Evolutionary conservation across 2,888 invertebrate species (phyloP).

Genomic region (Drosophila emarginata): DNA sequence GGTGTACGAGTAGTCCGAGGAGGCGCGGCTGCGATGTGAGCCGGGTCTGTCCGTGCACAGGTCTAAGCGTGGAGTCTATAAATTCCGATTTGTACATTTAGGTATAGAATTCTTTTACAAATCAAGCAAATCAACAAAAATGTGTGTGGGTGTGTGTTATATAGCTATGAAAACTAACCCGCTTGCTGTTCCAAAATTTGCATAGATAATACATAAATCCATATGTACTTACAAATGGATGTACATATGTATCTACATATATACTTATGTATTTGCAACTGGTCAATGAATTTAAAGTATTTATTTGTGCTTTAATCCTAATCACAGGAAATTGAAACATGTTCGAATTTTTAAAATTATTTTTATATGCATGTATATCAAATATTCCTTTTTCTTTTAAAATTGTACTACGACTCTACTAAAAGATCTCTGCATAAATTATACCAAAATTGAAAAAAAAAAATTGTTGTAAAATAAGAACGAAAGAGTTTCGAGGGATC

Average conservation of each 20-base stretch:
- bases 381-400: too few species aligned
- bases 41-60: conserved; percentile 91
- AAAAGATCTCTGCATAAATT: background rate
- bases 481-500: background rate
- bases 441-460: background rate
- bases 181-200: conserved; percentile 55
- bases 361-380: too few species aligned
- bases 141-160: conserved; percentile 18
- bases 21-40: conserved; percentile 86
- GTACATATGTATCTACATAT: background rate
- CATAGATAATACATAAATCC: background rate
- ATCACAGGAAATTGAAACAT: conserved; percentile 82
- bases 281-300: conserved; percentile 21
- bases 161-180: conserved; percentile 37
- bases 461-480: background rate
- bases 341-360: conserved; percentile 72
- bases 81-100: conserved; percentile 80
- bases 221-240: too few species aligned
- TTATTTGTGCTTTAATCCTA: conserved; percentile 27
- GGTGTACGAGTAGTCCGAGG: conserved; percentile 93
- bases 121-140: conserved; percentile 55
- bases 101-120: conserved; percentile 59
- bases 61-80: conserved; percentile 94
- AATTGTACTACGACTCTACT: too few species aligned
- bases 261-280: conserved; percentile 27